These are phyloP conservation scores for Cranoglanis bouderius DNA, from an alignment of 2,113 vertebrate species.

Conservation along the genomic window DNA sequence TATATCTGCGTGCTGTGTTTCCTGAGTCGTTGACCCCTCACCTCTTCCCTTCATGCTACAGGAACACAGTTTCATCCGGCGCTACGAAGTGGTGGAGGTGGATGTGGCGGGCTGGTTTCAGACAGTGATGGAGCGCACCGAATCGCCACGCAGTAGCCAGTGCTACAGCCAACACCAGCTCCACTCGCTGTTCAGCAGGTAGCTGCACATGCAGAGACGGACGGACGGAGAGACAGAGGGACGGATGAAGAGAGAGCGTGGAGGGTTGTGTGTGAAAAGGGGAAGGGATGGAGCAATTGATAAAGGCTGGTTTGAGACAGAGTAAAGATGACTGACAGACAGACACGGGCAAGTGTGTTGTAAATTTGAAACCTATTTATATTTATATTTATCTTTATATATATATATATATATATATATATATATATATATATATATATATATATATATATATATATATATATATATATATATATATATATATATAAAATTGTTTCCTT, in stretches of 20 bases:
- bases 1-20: background rate
- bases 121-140: slow-evolving; percentile 91
- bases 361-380: slow-evolving; percentile 42
- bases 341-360: slow-evolving; percentile 55
- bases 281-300: slow-evolving; percentile 15
- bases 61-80: slow-evolving; percentile 93
- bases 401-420: no score
- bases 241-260: slow-evolving; percentile 14
- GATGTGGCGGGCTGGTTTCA: slow-evolving; percentile 97
- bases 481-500: background rate
- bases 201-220: slow-evolving; percentile 63
- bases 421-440: no score
- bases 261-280: slow-evolving; percentile 9
- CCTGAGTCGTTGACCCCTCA: background rate
- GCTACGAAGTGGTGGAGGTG: slow-evolving; percentile 88
- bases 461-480: no score
- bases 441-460: no score
- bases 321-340: slow-evolving; percentile 62
- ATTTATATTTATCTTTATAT: background rate
- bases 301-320: slow-evolving; percentile 38
- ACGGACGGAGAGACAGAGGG: slow-evolving; percentile 29
- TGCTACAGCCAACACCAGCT: slow-evolving; percentile 90
- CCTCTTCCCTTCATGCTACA: slow-evolving; percentile 51
- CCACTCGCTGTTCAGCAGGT: slow-evolving; percentile 94
- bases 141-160: slow-evolving; percentile 88